phyloP scores from a whole-genome alignment of 2,113 vertebrate genomes.

The Pituophis catenifer region DNA sequence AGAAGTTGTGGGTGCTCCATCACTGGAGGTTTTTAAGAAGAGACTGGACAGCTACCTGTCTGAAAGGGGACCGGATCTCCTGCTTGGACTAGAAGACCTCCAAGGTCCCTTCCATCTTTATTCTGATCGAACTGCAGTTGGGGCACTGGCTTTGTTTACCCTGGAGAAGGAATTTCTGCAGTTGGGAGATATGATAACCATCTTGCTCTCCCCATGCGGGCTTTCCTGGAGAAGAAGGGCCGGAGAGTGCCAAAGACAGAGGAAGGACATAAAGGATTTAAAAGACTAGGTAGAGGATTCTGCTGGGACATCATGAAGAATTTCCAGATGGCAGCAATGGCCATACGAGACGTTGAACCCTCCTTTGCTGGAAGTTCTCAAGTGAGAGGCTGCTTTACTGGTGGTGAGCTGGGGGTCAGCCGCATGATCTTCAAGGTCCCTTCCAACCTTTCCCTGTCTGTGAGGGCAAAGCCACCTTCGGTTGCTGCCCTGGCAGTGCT shows the following conservation, averaged over 20 bases:
- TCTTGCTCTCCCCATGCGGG: no score
- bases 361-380: not conserved
- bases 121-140: no score
- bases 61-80: no score
- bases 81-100: no score
- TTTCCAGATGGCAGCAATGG: not conserved
- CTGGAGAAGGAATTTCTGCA: no score
- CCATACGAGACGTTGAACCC: not conserved
- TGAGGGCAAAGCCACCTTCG: not conserved
- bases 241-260: not conserved
- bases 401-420: no score
- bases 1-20: no score
- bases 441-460: not conserved
- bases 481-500: not conserved
- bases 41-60: no score
- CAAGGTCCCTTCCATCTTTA: no score
- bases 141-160: no score
- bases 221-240: not conserved
- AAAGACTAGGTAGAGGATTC: not conserved
- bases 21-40: no score
- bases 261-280: not conserved
- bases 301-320: not conserved
- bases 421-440: not conserved
- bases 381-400: not conserved
- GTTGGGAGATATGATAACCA: no score